Conservation (phyloP, 2,113 vertebrate genomes). For the Setophaga petechia region DNA sequence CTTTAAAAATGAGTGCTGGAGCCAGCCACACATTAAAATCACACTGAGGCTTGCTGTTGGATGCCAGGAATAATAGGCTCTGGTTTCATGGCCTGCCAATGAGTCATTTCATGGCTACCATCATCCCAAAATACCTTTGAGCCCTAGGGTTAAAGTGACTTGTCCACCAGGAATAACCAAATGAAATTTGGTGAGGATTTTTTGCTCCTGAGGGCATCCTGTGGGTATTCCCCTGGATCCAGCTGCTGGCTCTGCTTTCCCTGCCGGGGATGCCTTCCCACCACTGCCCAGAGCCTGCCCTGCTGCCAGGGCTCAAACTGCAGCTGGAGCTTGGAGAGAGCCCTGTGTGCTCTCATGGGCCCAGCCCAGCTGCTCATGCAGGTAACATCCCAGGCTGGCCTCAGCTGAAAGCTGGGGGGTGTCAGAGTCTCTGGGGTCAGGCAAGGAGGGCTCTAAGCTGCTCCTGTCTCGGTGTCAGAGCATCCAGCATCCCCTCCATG, state of each 20-base stretch:
- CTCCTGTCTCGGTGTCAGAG: neutral
- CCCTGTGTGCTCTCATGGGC: neutral
- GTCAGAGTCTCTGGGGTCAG: neutral
- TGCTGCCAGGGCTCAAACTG: neutral
- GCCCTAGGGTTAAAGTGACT: neutral
- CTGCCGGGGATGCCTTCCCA: neutral
- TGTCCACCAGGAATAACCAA: neutral
- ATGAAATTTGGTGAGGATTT: neutral
- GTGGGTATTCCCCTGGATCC: neutral
- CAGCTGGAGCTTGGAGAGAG: neutral
- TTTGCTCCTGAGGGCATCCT: neutral
- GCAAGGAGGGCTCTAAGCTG: neutral
- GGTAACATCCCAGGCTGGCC: neutral
- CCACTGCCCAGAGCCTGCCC: neutral
- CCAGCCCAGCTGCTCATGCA: neutral
- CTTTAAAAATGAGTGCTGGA: neutral
- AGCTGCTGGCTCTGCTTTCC: neutral
- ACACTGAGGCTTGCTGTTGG: neutral
- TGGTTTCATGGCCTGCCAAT: neutral
- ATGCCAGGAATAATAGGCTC: neutral
- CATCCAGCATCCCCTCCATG: neutral
- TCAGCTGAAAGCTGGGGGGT: fast-evolving
- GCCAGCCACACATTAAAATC: neutral
- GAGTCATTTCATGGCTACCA: neutral
- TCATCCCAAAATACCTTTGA: neutral